These are phyloP conservation scores for Clitarchus hookeri DNA, from an alignment of 2,888 invertebrate genomes.

Conservation along the genomic window DNA sequence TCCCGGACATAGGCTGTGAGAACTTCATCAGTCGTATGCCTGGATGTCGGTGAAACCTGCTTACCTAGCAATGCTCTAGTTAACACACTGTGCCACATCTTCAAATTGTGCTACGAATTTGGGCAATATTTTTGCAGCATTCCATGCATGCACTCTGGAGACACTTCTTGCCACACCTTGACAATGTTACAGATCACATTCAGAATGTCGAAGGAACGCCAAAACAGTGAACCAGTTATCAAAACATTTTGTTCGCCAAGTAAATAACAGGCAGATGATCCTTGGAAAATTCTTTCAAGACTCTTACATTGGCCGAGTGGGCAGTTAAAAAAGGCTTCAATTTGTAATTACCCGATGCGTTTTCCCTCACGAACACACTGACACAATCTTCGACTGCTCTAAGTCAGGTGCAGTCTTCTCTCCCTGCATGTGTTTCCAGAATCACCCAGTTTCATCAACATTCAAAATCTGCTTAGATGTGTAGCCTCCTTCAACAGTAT, in stretches of 20 bases:
- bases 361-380: slow-evolving; percentile 9
- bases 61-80: background rate
- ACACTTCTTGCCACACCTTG: background rate
- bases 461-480: background rate
- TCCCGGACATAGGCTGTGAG: background rate
- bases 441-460: background rate
- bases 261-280: background rate
- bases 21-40: background rate
- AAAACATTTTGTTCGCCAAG: slow-evolving; percentile 21
- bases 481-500: background rate
- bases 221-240: slow-evolving; percentile 11
- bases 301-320: background rate
- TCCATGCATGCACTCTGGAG: background rate
- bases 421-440: background rate
- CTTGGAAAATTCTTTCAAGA: background rate
- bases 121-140: background rate
- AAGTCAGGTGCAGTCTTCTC: background rate
- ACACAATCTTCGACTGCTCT: slow-evolving; percentile 3
- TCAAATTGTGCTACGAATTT: background rate
- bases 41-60: background rate
- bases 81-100: background rate
- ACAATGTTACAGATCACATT: background rate
- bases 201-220: background rate
- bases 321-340: slow-evolving; percentile 19
- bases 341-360: slow-evolving; percentile 22